Percentiles rank a stretch among this genome's conserved stretches.
Evolutionary conservation across 1,140 invertebrate genomes (phyloP).

Genomic region (Drosophila baimaii): DNA sequence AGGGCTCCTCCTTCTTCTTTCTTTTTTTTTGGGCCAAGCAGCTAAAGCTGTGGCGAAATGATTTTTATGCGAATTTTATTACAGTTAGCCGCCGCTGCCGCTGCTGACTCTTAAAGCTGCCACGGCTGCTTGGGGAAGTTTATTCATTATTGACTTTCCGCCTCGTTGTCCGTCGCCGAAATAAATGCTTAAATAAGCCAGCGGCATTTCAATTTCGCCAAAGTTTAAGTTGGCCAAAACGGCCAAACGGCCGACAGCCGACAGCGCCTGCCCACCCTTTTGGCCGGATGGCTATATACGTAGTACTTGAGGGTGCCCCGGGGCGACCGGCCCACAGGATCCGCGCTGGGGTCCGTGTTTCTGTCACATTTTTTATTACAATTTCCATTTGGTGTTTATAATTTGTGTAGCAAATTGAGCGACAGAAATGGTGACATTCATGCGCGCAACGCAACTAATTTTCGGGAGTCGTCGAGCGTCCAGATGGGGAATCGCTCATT

Average conservation of each 20-base stretch:
- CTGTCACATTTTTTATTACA: constrained; percentile 58
- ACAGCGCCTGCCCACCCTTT: constrained; percentile 18
- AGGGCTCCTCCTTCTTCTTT: constrained; percentile 38
- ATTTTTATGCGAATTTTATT: constrained; percentile 83
- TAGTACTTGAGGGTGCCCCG: constrained; percentile 6
- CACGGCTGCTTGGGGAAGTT: constrained; percentile 42
- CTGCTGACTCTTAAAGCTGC: constrained; percentile 59
- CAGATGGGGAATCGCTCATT: constrained; percentile 54
- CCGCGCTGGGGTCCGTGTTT: constrained; percentile 29
- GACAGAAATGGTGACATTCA: constrained; percentile 72
- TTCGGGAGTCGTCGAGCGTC: constrained; percentile 30
- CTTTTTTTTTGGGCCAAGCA: not conserved
- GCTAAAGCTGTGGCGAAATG: constrained; percentile 61
- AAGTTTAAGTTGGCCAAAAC: constrained; percentile 55
- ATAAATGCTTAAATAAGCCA: constrained; percentile 78
- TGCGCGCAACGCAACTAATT: constrained; percentile 63
- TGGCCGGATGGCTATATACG: not conserved
- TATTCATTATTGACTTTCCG: constrained; percentile 77
- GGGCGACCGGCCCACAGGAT: constrained; percentile 10
- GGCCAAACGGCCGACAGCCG: not conserved
- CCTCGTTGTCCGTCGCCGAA: constrained; percentile 41
- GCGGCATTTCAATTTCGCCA: constrained; percentile 74
- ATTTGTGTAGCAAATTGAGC: constrained; percentile 78
- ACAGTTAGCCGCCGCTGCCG: constrained; percentile 63
- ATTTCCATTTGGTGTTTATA: constrained; percentile 77